A percentile compares a stretch with the other conserved stretches of the same genome.
Evolutionary conservation across 2,888 invertebrate genomes (phyloP).

Genomic region (Sesia bembeciformis): DNA sequence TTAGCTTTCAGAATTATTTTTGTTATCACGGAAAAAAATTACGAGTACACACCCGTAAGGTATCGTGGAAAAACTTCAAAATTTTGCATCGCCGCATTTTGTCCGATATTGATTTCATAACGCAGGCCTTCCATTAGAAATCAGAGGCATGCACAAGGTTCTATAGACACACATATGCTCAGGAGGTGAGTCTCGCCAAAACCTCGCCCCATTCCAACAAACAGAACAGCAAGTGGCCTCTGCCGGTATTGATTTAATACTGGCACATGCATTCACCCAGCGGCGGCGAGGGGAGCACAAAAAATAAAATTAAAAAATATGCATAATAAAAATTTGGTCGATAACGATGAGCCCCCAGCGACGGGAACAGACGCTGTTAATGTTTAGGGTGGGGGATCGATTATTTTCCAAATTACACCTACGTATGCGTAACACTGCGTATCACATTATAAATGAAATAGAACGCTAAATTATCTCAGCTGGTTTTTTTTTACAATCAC

Average conservation of each 20-base stretch:
- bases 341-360: constrained; percentile 46
- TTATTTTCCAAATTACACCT: constrained; percentile 46
- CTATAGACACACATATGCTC: constrained; percentile 12
- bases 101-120: constrained; percentile 5
- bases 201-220: constrained; percentile 22
- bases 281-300: constrained; percentile 40
- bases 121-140: constrained; percentile 32
- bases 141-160: constrained; percentile 6
- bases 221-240: constrained; percentile 30
- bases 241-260: constrained; percentile 55
- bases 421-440: not conserved
- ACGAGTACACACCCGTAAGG: not conserved
- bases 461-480: too few species aligned
- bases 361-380: constrained; percentile 35
- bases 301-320: constrained; percentile 70
- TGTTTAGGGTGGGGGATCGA: constrained; percentile 46
- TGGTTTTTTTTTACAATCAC: too few species aligned
- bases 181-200: constrained; percentile 21
- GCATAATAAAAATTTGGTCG: constrained; percentile 68
- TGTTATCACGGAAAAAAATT: not conserved
- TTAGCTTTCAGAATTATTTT: not conserved
- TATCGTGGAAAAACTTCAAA: not conserved
- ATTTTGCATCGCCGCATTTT: not conserved
- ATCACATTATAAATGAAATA: too few species aligned
- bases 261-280: constrained; percentile 30